Evolutionary conservation across 2,113 vertebrate genomes (phyloP), one percentile per base, ranked within the genome.

Genomic region (Semicossyphus pulcher): DNA sequence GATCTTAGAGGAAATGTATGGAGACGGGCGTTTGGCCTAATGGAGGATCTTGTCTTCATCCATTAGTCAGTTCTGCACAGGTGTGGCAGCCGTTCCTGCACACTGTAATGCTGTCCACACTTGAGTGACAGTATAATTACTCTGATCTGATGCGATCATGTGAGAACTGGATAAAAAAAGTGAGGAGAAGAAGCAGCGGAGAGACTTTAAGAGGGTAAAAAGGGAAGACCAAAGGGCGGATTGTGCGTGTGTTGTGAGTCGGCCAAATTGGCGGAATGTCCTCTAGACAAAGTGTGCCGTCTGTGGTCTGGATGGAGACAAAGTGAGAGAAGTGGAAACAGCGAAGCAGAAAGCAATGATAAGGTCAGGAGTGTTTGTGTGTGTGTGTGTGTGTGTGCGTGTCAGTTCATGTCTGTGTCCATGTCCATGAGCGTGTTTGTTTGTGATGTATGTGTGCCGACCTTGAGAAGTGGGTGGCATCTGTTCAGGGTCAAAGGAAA

Each of bases 41-140:
- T 79, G 58, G 80, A 66, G 61, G 76, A 63, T 74, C 61, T 82
- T 47, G 49, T 72, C 60, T 83, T 39, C 8, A 66, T 65, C 48
- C 63, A 76, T 86, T 80, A 78, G 57, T 52, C 58, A 56, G 63
- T 21, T 44, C 9, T 34, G 41, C 29, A 28, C 39, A 65, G 61
- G 14, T 44, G 67, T 42, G 23, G 52, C 42, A 29, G 71, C 2
- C 8, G n/a, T 49, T 78, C 44, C 29, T 53, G 44, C n/a, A 25
- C 14, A 51, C 10, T 20, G 25, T 32, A 52, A 51, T 1, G 23
- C 32, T 39, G 42, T 34, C 42, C 45, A 29, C 53, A 62, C 54
- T 51, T 80, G 76, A 34, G 23, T 53, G 60, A 85, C 49, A 73
- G 23, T 0, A 3, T 54, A 45, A 70, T 65, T 67, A 77, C n/a